Base-by-base conservation (phyloP, 2,888 invertebrate species). In the Drosophila paranaensis region DNA sequence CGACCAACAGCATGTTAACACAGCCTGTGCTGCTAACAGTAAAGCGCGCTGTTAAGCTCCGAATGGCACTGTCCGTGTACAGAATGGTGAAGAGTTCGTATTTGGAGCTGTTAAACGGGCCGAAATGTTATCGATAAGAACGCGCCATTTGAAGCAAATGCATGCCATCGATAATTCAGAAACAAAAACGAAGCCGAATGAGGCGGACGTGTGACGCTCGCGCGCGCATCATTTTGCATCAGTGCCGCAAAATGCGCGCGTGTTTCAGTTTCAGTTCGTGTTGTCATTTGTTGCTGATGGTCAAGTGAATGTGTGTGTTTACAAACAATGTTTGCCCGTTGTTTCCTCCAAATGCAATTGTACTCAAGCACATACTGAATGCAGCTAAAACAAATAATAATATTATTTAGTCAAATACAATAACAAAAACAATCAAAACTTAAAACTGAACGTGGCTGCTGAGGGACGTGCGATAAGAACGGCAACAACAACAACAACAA, bases 391-490 rank as follows among this genome's bases (percentile, higher is more conserved):
- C 42, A 58, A 60, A 71, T 71, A 62, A 30, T 40, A 40, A 5
- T 56, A 57, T 42, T 6, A 62, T 51, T 33, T 62, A 60, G 46
- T 39, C 45, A 68, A 76, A 72, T 37, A 63, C 54, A 60, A 37
- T 43, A 13, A 25, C 14, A 6, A 62, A 25, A 46, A 61, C 46
- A 54, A 57, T 33, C 20, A 60, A 62, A 75, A 62, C 60, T 76
- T 57, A 73, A 68, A 74, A 67, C 76, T 61, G 74, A 74, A 74
- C 71, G 74, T 74, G 75, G 75, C 54, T 71, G 60, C 71, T 61
- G 74, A 71, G 66, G 76, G 73, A 85, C 85, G 81, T 82, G 86
- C 82, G 82, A 85, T 85, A 82, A 85, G 78, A 80, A 71, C 66
- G 55, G 54, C 73, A 78, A 65, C 46, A 66, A 63, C 50, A 66